phyloP scores from a whole-genome alignment of 2,113 vertebrate species.

The Aegithalos caudatus region DNA sequence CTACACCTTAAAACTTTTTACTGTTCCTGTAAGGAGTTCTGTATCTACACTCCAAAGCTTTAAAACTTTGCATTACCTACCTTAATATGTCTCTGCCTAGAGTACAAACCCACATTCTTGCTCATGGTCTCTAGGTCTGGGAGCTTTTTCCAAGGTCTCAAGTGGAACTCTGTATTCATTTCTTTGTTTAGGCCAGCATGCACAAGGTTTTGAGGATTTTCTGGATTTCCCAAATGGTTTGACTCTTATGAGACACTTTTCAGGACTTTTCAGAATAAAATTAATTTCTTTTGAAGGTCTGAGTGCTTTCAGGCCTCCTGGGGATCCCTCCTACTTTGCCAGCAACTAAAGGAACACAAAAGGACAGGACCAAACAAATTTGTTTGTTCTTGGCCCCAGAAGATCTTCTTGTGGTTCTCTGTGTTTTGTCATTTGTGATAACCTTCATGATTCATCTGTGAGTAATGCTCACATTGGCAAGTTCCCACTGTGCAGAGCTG shows the following conservation, averaged over 20 bases:
- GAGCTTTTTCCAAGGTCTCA: background rate
- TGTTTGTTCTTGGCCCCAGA: background rate
- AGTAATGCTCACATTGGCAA: background rate
- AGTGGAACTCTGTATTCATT: background rate
- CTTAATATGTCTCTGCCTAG: background rate
- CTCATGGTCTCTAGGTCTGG: background rate
- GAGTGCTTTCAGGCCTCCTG: background rate
- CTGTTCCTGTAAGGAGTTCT: background rate
- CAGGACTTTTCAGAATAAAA: background rate
- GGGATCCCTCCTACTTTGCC: background rate
- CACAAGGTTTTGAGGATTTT: background rate
- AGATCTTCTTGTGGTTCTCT: background rate
- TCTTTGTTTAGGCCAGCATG: background rate
- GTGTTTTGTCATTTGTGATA: background rate
- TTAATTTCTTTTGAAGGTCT: background rate
- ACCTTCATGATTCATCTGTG: background rate
- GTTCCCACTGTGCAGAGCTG: background rate
- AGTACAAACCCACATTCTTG: background rate
- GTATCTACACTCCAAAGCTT: background rate
- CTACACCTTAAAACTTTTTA: background rate
- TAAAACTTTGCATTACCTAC: background rate
- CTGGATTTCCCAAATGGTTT: background rate
- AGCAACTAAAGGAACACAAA: background rate
- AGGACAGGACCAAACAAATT: background rate
- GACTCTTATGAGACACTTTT: background rate